Evolutionary conservation across 1,140 invertebrate species (phyloP), one percentile per base, ranked within the genome.

Genomic region (Steinernema khuongi): DNA sequence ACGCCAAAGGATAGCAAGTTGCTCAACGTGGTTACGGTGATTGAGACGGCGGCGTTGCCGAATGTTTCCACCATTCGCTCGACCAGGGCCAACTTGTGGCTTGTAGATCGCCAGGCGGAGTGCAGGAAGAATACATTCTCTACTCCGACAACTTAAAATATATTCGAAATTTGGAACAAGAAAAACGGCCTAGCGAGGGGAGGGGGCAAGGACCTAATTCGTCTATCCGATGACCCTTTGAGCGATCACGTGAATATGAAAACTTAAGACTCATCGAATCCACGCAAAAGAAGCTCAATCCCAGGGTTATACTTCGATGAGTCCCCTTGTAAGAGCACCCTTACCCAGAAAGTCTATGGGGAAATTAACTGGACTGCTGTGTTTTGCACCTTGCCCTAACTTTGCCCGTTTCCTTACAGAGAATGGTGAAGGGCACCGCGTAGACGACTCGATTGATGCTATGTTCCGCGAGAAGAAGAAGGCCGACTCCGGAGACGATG

Each of bases 1-100:
- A 97, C 95, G 85, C 92, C 92, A 87, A 97, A 96, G n/a, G 93
- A 95, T 75, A 97, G 90, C 88, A 96, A 92, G 86, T 97, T 94
- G 0, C 95, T 98, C n/a, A 97, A 88, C 0, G 94, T 96, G 0
- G 96, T 97, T 74, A 98, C 96, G 30, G 94, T 97, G 71, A 98
- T 96, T 1, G 94, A 96, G 11, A 97, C 94, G 0, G 94, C 94
- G n/a, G 94, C 94, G 85, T 95, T 93, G 67, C 92, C 76, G 41
- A 83, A 85, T 19, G 83, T 93, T 67, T 90, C 88, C 0, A 91
- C 92, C 90, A 97, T 92, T 44, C 94, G 87, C 81, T 93, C 91
- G 0, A 91, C 91, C 0, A 97, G 91, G 4, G 90, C 88, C 77
- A 91, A 88, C 80, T 91, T 90, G 18, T 91, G 89, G 0, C 91